Base-by-base conservation (phyloP, 2,797 vertebrate species). In the Alcedo quadribrachys region DNA sequence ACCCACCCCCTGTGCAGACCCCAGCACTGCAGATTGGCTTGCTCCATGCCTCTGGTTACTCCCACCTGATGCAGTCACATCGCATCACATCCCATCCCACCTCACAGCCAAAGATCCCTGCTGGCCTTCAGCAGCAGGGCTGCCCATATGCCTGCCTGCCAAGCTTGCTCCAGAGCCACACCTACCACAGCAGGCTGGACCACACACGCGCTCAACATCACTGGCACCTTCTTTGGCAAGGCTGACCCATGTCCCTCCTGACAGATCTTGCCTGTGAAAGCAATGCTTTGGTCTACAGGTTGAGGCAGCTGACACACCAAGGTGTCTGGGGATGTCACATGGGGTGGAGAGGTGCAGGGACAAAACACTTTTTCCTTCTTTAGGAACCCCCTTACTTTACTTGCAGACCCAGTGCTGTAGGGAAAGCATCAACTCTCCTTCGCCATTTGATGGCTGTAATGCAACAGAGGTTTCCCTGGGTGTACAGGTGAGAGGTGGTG, bases 121-220 rank as follows among this genome's bases (percentile, higher is more conserved):
- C 15, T 69, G 58, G 5, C 17, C 28, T 43, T 30, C 43, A 37
- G 54, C 61, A 76, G 71, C 30, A 11, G n/a, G 12, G 32, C 42
- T 82, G 42, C 7, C 60, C 12, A 0, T 30, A 17, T 53, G 15
- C 40, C 70, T 43, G 53, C 66, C 58, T 53, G n/a, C 51, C 37
- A 18, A 15, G 62, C n/a, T 30, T 48, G 9, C 32, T 46, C 74
- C 78, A 46, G 73, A 43, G 67, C 37, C 35, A 61, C 18, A 6
- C 18, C 58, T n/a, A 37, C 2, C 45, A 20, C 0, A 0, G 6
- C 8, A 6, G 37, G 25, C 46, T 8, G 28, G 65, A 11, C 15
- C 53, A 45, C 12, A 4, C 4, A 1, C 48, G 53, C 1, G 2
- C 69, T 91, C 45, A 55, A 18, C 35, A 35, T n/a, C 73, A 19